Conservation (phyloP, 2,113 vertebrate species). For the Eurystomus gularis region DNA sequence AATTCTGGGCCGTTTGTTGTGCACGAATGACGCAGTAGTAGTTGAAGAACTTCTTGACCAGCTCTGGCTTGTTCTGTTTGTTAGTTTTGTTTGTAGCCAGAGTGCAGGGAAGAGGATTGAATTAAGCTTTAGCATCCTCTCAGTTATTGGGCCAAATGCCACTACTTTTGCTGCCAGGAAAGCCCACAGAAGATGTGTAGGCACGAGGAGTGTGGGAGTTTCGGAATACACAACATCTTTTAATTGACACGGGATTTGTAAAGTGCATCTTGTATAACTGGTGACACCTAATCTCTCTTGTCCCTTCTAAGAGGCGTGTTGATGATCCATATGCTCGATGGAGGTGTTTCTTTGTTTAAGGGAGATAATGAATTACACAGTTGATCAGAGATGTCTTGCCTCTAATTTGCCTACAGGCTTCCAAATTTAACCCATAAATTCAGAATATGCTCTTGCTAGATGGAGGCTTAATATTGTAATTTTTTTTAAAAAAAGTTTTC, state of each 20-base stretch:
- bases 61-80: constrained; percentile 44
- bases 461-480: neutral
- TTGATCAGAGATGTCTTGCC: constrained; percentile 10
- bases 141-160: constrained; percentile 59
- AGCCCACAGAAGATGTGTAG: constrained; percentile 58
- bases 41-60: constrained; percentile 47
- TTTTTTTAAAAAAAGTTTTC: neutral
- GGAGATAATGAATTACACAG: neutral
- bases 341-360: constrained; percentile 42
- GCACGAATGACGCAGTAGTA: neutral
- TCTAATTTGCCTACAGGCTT: constrained; percentile 16
- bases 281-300: constrained; percentile 36
- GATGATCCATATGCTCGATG: constrained; percentile 46
- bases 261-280: constrained; percentile 54
- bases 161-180: constrained; percentile 42
- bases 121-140: constrained; percentile 57
- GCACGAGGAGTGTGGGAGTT: constrained; percentile 54
- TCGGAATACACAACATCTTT: constrained; percentile 56
- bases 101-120: constrained; percentile 46
- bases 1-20: neutral
- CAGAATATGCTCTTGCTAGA: neutral
- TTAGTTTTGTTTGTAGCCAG: constrained; percentile 50
- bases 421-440: neutral
- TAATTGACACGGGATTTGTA: constrained; percentile 58
- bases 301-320: constrained; percentile 36